Conservation (phyloP, 1,140 invertebrate species). For the Caerostris darwini region DNA sequence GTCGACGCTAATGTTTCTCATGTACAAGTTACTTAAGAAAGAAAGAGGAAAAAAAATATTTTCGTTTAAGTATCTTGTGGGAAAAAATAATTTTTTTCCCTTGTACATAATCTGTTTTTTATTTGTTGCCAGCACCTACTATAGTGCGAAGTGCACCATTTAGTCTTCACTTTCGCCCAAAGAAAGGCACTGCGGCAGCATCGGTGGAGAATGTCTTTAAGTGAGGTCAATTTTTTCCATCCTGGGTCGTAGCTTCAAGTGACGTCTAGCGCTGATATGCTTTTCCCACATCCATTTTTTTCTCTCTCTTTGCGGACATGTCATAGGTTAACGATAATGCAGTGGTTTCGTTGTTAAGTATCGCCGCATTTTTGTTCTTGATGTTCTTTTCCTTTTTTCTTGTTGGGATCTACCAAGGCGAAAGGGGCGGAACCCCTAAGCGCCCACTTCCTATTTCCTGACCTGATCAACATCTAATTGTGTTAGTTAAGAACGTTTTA, state of each 20-base stretch:
- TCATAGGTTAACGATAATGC: constrained; percentile 72
- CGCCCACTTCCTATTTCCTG: neutral
- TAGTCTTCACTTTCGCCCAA: neutral
- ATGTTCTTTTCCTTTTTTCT: neutral
- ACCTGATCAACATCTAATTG: constrained; percentile 9
- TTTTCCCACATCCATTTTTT: constrained; percentile 56
- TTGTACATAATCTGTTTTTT: neutral
- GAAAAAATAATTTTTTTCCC: too few relatives aligned
- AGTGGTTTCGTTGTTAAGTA: constrained; percentile 50
- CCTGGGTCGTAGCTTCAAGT: constrained; percentile 9
- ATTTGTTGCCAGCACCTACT: neutral
- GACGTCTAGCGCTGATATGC: constrained; percentile 46
- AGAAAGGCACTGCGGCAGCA: neutral
- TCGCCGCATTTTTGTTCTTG: neutral
- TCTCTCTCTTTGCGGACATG: neutral
- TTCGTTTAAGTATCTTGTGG: too few relatives aligned
- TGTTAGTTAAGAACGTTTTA: neutral
- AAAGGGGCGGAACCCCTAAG: neutral
- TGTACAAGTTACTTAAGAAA: too few relatives aligned
- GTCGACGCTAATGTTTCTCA: too few relatives aligned
- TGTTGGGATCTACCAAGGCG: neutral
- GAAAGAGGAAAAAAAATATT: too few relatives aligned
- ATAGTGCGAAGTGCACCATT: neutral
- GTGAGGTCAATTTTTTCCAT: constrained; percentile 38
- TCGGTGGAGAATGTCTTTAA: neutral